A percentile compares a stretch with the other conserved stretches of the same genome.
These are phyloP conservation scores for Lepidurus apus DNA, from an alignment of 1,140 invertebrate genomes.

Conservation along the genomic window DNA sequence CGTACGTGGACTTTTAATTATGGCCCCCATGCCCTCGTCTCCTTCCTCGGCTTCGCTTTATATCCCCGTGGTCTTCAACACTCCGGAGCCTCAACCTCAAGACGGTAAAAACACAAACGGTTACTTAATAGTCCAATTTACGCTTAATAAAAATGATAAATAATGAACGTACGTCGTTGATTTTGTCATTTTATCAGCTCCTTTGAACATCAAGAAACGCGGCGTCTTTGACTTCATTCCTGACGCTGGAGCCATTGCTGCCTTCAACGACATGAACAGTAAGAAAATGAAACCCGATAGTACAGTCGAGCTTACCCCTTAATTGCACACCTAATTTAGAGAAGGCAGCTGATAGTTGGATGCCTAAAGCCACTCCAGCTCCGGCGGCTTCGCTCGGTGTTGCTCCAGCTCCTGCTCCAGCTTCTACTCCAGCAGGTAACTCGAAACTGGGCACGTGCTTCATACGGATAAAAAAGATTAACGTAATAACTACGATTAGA, in stretches of 20 bases:
- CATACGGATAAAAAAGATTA: neutral
- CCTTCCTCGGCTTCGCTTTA: neutral
- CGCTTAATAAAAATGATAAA: too few species aligned
- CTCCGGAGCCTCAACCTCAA: neutral
- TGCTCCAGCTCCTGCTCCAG: neutral
- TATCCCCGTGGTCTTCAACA: neutral
- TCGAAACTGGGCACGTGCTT: neutral
- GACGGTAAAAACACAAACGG: neutral
- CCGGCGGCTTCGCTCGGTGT: neutral
- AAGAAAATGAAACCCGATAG: neutral
- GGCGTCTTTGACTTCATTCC: neutral
- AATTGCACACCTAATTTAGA: neutral
- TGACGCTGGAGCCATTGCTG: neutral
- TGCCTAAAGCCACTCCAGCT: neutral
- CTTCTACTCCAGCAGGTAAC: neutral
- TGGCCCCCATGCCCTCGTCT: neutral
- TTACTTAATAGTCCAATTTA: neutral
- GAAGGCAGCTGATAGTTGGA: neutral
- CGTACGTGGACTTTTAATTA: neutral
- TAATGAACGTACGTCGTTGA: too few species aligned
- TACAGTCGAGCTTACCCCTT: neutral
- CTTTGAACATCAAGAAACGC: neutral
- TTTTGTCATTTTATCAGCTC: neutral
- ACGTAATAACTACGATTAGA: neutral
- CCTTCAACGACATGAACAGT: constrained; percentile 7